These are phyloP conservation scores for Axea sp. DNA, from an alignment of 2,888 invertebrate species.

Conservation along the genomic window DNA sequence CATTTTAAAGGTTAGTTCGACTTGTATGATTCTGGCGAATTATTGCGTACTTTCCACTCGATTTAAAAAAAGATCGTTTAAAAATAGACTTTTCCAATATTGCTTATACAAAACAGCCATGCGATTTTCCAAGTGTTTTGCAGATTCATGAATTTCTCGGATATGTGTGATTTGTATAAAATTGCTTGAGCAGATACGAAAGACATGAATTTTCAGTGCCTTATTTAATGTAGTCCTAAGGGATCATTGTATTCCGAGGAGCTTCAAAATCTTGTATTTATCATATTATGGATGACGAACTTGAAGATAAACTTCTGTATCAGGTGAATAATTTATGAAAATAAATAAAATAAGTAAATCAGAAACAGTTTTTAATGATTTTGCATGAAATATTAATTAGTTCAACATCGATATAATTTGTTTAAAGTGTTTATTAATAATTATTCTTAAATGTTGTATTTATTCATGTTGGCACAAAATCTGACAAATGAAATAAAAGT, in stretches of 20 bases:
- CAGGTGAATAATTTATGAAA: constrained; percentile 79
- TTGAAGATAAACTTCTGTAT: constrained; percentile 92
- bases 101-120: background rate
- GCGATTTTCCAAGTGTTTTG: background rate
- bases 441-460: too few species aligned
- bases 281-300: constrained; percentile 91
- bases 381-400: too few species aligned
- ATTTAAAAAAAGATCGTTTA: constrained; percentile 1
- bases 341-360: too few species aligned
- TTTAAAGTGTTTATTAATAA: too few species aligned
- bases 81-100: constrained; percentile 11
- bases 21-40: background rate
- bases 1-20: constrained; percentile 20
- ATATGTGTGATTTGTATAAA: too few species aligned
- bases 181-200: background rate
- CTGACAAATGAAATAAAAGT: too few species aligned
- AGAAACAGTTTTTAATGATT: too few species aligned
- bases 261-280: background rate
- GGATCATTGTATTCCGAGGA: too few species aligned
- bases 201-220: constrained; percentile 17
- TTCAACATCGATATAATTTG: too few species aligned
- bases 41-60: background rate
- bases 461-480: too few species aligned
- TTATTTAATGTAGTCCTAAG: too few species aligned
- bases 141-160: too few species aligned